These are phyloP conservation scores for Chiridota heheva DNA, from an alignment of 35 echinoderm and acorn worm genomes.

Conservation along the genomic window DNA sequence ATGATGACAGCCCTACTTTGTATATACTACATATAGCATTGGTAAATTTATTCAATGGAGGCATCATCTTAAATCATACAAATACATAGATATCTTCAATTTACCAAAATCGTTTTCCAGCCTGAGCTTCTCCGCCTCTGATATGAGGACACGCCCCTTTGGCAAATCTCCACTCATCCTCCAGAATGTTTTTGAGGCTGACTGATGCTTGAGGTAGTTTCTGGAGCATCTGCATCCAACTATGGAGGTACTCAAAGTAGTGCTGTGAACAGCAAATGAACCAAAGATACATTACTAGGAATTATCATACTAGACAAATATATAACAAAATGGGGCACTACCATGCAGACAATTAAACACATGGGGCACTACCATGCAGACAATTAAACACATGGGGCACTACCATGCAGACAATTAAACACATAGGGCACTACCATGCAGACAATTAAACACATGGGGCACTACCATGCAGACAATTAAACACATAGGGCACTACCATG, in stretches of 20 bases:
- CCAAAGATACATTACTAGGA: neutral
- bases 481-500: no score
- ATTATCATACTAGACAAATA: neutral
- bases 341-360: neutral
- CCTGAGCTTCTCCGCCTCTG: slow-evolving; percentile 90
- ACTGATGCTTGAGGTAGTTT: slow-evolving; percentile 75
- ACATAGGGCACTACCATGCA: neutral
- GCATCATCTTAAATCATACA: no score
- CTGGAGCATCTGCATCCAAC: slow-evolving; percentile 96
- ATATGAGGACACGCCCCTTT: slow-evolving; percentile 92
- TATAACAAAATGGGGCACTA: neutral
- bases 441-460: neutral
- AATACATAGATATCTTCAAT: slow-evolving; percentile 5
- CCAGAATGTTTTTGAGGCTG: slow-evolving; percentile 93
- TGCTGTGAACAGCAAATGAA: slow-evolving; percentile 42
- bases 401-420: neutral
- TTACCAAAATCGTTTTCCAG: slow-evolving; percentile 95
- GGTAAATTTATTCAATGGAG: no score
- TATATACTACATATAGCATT: no score
- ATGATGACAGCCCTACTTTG: no score
- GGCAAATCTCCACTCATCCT: slow-evolving; percentile 90
- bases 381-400: neutral
- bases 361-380: neutral
- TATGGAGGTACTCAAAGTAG: slow-evolving; percentile 95
- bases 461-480: no score